A percentile compares a stretch with the other conserved stretches of the same genome.
phyloP scores from a whole-genome alignment of 2,113 vertebrate genomes.

The Brachionichthys hirsutus region DNA sequence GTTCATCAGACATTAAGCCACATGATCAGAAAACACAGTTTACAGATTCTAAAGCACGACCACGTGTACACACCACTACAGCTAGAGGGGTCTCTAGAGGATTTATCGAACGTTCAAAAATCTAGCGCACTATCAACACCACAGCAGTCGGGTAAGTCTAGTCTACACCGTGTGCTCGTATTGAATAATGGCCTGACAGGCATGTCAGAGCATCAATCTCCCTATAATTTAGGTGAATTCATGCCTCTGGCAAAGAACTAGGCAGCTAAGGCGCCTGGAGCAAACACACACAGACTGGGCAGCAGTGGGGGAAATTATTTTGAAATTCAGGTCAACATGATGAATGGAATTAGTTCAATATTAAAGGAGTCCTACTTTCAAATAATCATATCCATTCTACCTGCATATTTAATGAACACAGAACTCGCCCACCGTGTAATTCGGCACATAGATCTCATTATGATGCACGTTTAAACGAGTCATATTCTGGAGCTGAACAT shows the following conservation, averaged over 20 bases:
- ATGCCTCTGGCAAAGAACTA: constrained; percentile 50
- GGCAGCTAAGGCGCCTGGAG: constrained; percentile 41
- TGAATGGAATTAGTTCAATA: constrained; percentile 36
- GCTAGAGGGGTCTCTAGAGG: background rate
- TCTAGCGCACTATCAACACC: background rate
- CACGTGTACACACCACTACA: background rate
- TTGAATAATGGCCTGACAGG: constrained; percentile 26
- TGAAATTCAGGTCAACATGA: constrained; percentile 60
- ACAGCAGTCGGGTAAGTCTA: background rate
- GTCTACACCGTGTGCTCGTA: background rate
- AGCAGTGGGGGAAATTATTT: constrained; percentile 46
- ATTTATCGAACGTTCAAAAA: constrained; percentile 3
- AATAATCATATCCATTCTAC: background rate
- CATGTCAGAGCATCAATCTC: constrained; percentile 29
- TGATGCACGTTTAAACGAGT: background rate
- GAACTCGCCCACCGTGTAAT: background rate
- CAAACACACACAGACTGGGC: constrained; percentile 20
- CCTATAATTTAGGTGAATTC: no score
- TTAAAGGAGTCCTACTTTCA: constrained; percentile 8
- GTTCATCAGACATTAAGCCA: constrained; percentile 40
- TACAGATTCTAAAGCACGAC: background rate
- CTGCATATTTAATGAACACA: constrained; percentile 1
- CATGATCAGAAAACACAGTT: no score
- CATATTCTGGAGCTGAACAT: background rate
- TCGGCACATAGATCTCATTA: background rate